Conservation (phyloP, 2,888 invertebrate species). For the Sarcophaga subvicina region DNA sequence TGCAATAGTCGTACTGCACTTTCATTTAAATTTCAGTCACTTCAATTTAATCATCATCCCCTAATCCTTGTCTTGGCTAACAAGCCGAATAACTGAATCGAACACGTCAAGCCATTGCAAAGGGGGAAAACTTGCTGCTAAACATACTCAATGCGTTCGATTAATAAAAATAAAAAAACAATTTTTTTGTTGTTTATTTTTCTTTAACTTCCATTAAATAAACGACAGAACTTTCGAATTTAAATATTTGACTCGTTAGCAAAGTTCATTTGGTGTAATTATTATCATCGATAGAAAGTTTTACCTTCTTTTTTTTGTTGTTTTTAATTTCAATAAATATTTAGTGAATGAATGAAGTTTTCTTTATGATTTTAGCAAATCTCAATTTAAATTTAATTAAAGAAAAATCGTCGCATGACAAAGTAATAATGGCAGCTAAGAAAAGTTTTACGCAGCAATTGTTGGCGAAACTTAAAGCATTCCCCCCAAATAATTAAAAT, state of each 20-base stretch:
- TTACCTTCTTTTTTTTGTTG: background rate
- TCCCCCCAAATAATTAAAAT: no score
- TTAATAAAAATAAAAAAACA: background rate
- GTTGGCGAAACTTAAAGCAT: no score
- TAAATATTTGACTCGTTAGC: background rate
- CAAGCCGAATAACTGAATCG: slow-evolving; percentile 9
- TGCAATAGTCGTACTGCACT: slow-evolving; percentile 31
- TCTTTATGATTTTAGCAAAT: no score
- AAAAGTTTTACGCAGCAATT: no score
- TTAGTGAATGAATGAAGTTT: no score
- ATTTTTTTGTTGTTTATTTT: slow-evolving; percentile 2
- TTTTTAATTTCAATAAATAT: no score
- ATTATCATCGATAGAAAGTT: slow-evolving; percentile 6
- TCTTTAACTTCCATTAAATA: slow-evolving; percentile 18
- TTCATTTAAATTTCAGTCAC: slow-evolving; percentile 49
- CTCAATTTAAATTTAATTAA: background rate
- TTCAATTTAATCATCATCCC: slow-evolving; percentile 35
- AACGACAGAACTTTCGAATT: background rate
- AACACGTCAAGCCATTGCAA: slow-evolving; percentile 6
- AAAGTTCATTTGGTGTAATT: background rate
- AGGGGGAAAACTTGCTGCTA: slow-evolving; percentile 33
- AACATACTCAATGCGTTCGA: slow-evolving; percentile 30
- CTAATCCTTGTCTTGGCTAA: background rate
- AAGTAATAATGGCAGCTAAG: no score
- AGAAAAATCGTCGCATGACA: no score